Evolutionary conservation across 2,888 invertebrate genomes (phyloP).

Genomic region (Clitarchus hookeri): DNA sequence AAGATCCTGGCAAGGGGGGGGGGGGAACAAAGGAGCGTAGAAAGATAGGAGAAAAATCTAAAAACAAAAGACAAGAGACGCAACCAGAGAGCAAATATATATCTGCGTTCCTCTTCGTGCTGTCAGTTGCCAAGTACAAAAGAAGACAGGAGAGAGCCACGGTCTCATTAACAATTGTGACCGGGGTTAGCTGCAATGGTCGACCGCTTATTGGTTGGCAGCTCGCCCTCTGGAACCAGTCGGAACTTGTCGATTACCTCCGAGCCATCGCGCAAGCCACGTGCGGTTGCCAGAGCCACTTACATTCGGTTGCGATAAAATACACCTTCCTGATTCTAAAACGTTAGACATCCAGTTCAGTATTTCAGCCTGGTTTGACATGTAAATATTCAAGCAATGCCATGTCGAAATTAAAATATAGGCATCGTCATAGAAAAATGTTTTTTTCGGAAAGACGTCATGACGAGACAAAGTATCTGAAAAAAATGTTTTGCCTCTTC

Average conservation of each 20-base stretch:
- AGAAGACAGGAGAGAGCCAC: neutral
- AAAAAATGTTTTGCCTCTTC: too few species aligned
- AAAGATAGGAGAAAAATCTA: neutral
- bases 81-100: neutral
- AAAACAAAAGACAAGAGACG: neutral
- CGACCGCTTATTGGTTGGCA: conserved; percentile 6
- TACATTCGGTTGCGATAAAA: too few species aligned
- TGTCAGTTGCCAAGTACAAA: neutral
- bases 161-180: neutral
- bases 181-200: neutral
- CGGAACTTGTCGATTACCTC: neutral
- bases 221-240: neutral
- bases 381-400: too few species aligned
- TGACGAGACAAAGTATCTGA: too few species aligned
- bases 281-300: too few species aligned
- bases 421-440: too few species aligned
- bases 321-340: too few species aligned
- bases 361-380: too few species aligned
- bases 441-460: too few species aligned
- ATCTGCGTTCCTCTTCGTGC: neutral
- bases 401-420: too few species aligned
- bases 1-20: neutral
- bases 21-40: neutral
- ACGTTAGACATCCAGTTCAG: too few species aligned
- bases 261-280: neutral